Conservation (phyloP, 2,113 vertebrate species). For the Apodemus speciosus region DNA sequence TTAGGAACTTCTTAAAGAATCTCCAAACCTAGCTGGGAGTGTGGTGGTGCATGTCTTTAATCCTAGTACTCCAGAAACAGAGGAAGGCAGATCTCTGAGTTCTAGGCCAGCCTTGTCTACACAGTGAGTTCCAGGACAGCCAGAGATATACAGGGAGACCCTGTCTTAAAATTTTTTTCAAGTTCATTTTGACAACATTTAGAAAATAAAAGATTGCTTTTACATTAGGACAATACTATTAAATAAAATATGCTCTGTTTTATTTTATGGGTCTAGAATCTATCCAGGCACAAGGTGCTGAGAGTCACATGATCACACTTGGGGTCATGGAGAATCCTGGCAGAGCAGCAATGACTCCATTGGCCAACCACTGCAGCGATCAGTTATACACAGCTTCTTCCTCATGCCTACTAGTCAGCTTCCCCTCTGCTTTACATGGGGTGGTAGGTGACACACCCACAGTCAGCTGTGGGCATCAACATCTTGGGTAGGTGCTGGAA, state of each 20-base stretch:
- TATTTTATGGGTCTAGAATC: background rate
- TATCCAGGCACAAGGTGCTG: background rate
- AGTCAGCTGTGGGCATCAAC: background rate
- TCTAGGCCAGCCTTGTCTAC: background rate
- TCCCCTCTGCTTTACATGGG: background rate
- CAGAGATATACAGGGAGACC: background rate
- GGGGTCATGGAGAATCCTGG: background rate
- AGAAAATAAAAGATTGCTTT: slow-evolving; percentile 33
- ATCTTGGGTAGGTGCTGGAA: background rate
- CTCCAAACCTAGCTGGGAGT: too few relatives aligned
- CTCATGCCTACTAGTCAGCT: background rate
- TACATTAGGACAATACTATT: background rate
- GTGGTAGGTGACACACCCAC: too few relatives aligned
- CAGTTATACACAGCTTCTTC: background rate
- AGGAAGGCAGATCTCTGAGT: background rate
- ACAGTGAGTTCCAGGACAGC: background rate
- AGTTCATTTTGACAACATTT: slow-evolving; percentile 20
- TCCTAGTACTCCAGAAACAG: background rate
- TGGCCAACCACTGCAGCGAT: background rate
- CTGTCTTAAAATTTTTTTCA: background rate
- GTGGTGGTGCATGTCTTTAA: too few relatives aligned
- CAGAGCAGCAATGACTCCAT: background rate
- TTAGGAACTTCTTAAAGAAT: too few relatives aligned
- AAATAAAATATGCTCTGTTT: background rate
- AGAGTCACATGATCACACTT: background rate